Percentiles rank a stretch among this genome's conserved stretches.
Evolutionary conservation across 2,797 vertebrate species (phyloP).

Genomic region (Poeciliopsis gracilis): DNA sequence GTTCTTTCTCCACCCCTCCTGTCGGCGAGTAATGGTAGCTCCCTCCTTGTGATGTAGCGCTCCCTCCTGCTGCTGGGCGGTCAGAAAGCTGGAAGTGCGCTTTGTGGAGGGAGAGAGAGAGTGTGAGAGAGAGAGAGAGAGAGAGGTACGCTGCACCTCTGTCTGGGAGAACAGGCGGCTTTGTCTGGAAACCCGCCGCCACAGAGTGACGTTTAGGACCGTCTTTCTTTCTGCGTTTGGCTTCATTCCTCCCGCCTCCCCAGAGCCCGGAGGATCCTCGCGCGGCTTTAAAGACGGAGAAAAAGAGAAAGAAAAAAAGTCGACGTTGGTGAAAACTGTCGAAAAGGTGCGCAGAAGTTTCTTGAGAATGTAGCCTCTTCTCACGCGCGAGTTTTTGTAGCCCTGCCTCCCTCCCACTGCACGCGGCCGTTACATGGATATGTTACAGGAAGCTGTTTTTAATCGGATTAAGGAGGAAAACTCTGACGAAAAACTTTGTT

Average conservation of each 20-base stretch:
- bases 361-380: constrained; percentile 53
- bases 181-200: constrained; percentile 13
- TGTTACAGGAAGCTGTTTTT: constrained; percentile 40
- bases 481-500: constrained; percentile 55
- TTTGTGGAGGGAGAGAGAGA: not conserved
- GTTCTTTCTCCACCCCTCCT: constrained; percentile 36
- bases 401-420: too few relatives aligned
- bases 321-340: not conserved
- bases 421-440: constrained; percentile 54
- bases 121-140: not conserved
- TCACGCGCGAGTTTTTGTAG: constrained; percentile 40
- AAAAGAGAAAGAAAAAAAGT: not conserved
- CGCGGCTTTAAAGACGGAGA: not conserved
- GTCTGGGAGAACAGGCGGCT: constrained; percentile 10
- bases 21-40: constrained; percentile 60
- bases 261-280: not conserved
- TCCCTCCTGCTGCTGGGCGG: constrained; percentile 30
- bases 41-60: constrained; percentile 49
- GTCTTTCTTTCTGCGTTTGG: not conserved
- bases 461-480: constrained; percentile 41
- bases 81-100: constrained; percentile 22
- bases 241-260: not conserved
- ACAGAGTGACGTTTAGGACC: constrained; percentile 2
- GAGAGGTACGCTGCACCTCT: constrained; percentile 2
- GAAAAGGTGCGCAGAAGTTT: constrained; percentile 40